A percentile compares a stretch with the other conserved stretches of the same genome.
phyloP scores from a whole-genome alignment of 1,140 invertebrate species.

The Drosophila orena region DNA sequence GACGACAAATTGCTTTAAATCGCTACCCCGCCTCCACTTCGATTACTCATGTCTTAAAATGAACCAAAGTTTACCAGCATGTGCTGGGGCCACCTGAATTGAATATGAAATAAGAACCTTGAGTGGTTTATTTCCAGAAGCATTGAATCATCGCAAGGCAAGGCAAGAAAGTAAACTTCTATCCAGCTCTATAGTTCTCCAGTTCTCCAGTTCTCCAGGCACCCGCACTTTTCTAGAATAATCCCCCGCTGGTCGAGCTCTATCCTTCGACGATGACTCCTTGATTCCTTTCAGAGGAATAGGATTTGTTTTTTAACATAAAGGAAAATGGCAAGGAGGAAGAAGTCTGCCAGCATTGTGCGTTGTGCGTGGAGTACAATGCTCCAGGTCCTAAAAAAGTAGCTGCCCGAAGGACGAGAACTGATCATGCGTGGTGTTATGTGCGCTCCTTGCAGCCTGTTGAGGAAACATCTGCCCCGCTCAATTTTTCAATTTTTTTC shows the following conservation, averaged over 20 bases:
- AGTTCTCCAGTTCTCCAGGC: not conserved
- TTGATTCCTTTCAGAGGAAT: conserved; percentile 46
- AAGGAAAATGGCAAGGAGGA: conserved; percentile 16
- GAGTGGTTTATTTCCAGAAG: conserved; percentile 31
- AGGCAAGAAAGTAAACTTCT: conserved; percentile 17
- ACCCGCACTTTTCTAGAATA: conserved; percentile 52
- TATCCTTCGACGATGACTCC: conserved; percentile 37
- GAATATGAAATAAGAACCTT: conserved; percentile 31
- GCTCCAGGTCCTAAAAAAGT: conserved; percentile 55
- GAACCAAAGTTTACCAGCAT: conserved; percentile 15
- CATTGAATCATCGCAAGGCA: conserved; percentile 28
- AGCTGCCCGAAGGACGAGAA: conserved; percentile 32
- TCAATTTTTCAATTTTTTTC: conserved; percentile 67
- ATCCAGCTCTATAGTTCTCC: not conserved
- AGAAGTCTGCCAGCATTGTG: conserved; percentile 58
- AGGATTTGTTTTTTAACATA: conserved; percentile 58
- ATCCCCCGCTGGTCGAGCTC: conserved; percentile 21
- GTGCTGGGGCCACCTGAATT: conserved; percentile 21
- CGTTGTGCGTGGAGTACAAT: conserved; percentile 58
- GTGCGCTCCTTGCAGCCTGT: conserved; percentile 68
- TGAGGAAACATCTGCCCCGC: conserved; percentile 81
- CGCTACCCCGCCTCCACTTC: not conserved
- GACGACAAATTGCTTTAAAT: too few species aligned
- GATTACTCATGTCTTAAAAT: conserved; percentile 29
- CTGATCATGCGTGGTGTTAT: conserved; percentile 79